Base-by-base conservation (phyloP, 2,113 vertebrate species). In the Tachysurus vachellii region DNA sequence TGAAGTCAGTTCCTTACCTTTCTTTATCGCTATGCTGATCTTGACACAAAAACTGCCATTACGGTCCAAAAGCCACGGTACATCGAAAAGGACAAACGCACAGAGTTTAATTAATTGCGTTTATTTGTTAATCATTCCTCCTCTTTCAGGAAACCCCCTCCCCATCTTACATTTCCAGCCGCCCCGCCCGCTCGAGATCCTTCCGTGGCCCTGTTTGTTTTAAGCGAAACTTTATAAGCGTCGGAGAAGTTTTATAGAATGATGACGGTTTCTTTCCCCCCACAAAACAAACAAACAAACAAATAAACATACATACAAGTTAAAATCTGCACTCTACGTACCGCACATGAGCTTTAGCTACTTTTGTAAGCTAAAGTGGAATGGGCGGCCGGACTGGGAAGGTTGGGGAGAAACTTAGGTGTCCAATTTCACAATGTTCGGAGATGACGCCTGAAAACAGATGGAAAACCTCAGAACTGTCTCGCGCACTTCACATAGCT, bases 401-500 rank as follows among this genome's bases (percentile, higher is more conserved):
- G 91, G 89, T 44, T 73, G 83, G 92, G 93, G 92, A 93, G 85
- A 88, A 90, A 88, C 1, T 56, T 53, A 16, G 92, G 94, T 93
- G 91, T 94, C 93, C 87, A 13, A 79, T 94, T 94, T 92, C 94
- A 93, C 90, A 91, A 92, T 93, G 91, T 93, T 91, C 73, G 84
- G 85, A 86, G 91, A 92, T 93, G 93, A 94, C 91, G 91, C 90
- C 90, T 90, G 10, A 31, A 87, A 90, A 85, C 93, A 94, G 93
- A 94, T 92, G 93, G 90, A 71, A 88, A 82, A 85, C 80, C 73
- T 88, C 76, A 66, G 59, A 81, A 85, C 56, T 47, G 87, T 77
- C 83, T 79, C 21, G 73, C 82, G 86, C 64, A 64, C 47, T 80
- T 88, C 83, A 85, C 54, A 42, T 61, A 75, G 87, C 44, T 82